Base-by-base conservation (phyloP, 2,888 invertebrate genomes). In the Dione juno region DNA sequence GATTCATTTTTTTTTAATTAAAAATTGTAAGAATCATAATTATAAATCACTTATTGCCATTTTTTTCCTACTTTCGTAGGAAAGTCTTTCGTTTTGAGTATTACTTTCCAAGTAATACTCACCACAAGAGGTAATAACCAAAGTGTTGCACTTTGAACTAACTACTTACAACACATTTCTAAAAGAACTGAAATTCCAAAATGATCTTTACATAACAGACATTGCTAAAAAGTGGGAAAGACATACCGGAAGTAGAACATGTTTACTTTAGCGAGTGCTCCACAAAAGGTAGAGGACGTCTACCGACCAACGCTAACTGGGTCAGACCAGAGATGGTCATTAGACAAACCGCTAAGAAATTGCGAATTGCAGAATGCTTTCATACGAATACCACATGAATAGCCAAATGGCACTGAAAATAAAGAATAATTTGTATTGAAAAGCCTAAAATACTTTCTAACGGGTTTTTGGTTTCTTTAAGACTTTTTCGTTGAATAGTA, bases 211-310 rank as follows among this genome's bases (percentile, higher is more conserved):
- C 50, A 64, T 64, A 64, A 64, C 48, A 43, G 40, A n/a, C 58
- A 58, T n/a, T 41, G 54, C 64, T 59, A 61, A 73, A 73, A 70
- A 67, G 57, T 58, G 45, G 53, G 50, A 74, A 73, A 74, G 66
- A 68, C 54, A 53, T 64, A 57, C 63, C 64, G 70, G 70, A 82
- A 81, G 76, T 82, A 66, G 81, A 81, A 78, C 82, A 77, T 77
- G 81, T 84, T 83, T 81, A 77, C 82, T 83, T 82, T 82, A 80
- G 77, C 78, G 80, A 82, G 79, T 82, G 81, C 79, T 77, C 74
- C 79, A 75, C 81, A 82, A 84, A 84, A 81, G 80, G 76, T 77
- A 76, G n/a, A n/a, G 72, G 75, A 74, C 75, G 77, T 78, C 75
- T 75, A 67, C 69, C 75, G 76, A 74, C 74, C 76, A 76, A 75